Percentiles rank a stretch among this genome's conserved stretches.
phyloP scores from a whole-genome alignment of 1,140 invertebrate species.

The Yoshiicerus persimilis region DNA sequence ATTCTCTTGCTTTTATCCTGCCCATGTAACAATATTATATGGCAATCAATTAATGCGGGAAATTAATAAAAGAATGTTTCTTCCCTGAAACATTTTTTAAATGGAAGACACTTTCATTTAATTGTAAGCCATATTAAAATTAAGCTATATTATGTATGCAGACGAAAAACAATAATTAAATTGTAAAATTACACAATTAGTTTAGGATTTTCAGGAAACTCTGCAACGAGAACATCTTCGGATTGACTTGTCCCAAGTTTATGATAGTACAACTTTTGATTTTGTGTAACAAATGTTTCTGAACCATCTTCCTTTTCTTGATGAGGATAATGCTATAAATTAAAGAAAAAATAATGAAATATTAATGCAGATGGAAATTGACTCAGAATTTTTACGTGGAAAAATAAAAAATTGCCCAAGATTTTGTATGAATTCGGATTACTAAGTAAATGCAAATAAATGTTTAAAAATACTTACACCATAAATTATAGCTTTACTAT shows the following conservation, averaged over 20 bases:
- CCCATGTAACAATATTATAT: no score
- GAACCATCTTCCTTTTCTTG: constrained; percentile 81
- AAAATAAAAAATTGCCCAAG: constrained; percentile 71
- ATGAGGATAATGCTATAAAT: constrained; percentile 77
- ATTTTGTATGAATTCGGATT: constrained; percentile 56
- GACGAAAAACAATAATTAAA: constrained; percentile 2
- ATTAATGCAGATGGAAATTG: no score
- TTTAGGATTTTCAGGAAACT: constrained; percentile 87
- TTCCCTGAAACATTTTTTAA: no score
- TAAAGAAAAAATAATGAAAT: no score
- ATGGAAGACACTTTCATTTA: no score
- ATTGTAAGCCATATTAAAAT: no score
- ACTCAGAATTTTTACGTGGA: no score
- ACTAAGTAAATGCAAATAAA: constrained; percentile 68
- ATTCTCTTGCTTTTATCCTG: no score
- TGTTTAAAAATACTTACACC: constrained; percentile 58
- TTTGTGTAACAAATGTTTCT: constrained; percentile 79
- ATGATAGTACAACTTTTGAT: constrained; percentile 95
- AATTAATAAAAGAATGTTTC: no score
- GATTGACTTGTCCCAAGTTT: constrained; percentile 78
- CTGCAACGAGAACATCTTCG: constrained; percentile 83
- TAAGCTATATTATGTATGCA: no score
- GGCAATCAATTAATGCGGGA: no score
- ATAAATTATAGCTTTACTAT: constrained; percentile 72
- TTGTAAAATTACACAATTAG: constrained; percentile 73